phyloP scores from a whole-genome alignment of 2,888 invertebrate genomes.

The Caenorhabditis doughertyi region DNA sequence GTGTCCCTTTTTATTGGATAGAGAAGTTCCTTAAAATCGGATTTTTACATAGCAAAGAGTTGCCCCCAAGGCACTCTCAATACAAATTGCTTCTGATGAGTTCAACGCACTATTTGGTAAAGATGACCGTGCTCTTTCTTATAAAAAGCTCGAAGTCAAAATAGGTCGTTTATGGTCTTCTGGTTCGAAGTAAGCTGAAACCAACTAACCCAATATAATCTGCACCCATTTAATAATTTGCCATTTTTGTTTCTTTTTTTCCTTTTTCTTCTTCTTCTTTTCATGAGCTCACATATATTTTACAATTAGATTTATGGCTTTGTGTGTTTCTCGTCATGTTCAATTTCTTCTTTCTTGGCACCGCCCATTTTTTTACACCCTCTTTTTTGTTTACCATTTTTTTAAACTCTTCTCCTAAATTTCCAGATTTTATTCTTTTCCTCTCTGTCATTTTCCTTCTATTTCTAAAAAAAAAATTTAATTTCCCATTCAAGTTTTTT shows the following conservation, averaged over 20 bases:
- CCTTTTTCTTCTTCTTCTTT: constrained; percentile 8
- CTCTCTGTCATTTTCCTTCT: neutral
- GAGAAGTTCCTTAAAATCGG: constrained; percentile 37
- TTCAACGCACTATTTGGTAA: too few relatives aligned
- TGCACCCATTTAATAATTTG: constrained; percentile 12
- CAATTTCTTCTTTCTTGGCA: constrained; percentile 3
- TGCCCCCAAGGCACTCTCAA: neutral
- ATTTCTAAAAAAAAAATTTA: neutral
- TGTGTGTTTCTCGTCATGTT: constrained; percentile 28
- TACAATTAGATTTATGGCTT: constrained; percentile 52
- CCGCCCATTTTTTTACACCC: neutral
- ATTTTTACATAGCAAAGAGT: neutral
- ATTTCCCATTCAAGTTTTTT: constrained; percentile 8
- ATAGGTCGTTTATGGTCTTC: too few relatives aligned
- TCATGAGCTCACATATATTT: constrained; percentile 25
- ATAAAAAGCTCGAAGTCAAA: too few relatives aligned
- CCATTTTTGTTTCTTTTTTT: neutral
- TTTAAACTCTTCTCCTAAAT: neutral
- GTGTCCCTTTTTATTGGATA: constrained; percentile 25
- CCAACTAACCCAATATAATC: constrained; percentile 20
- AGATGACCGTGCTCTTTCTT: neutral
- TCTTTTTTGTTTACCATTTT: constrained; percentile 30
- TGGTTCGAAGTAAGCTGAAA: too few relatives aligned
- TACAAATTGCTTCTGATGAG: too few relatives aligned
- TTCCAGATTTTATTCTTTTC: constrained; percentile 10